Conservation (phyloP, 1,140 invertebrate species). For the Laupala kohalensis region DNA sequence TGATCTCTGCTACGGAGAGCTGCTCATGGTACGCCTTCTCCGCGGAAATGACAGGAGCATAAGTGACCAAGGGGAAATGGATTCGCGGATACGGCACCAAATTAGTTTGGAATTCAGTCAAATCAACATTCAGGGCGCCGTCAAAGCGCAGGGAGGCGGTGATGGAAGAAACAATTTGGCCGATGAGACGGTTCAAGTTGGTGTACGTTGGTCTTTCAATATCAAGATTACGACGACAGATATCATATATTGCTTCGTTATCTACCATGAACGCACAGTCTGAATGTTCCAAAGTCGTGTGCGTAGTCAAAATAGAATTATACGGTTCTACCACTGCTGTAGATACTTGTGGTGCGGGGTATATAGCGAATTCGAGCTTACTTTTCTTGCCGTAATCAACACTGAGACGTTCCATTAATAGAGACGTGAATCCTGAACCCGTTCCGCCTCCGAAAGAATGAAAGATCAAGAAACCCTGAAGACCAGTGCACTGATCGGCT, state of each 20-base stretch:
- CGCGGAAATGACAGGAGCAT: constrained; percentile 71
- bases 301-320: constrained; percentile 47
- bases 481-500: constrained; percentile 60
- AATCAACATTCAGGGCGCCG: constrained; percentile 47
- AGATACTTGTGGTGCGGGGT: constrained; percentile 56
- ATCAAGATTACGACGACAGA: constrained; percentile 76
- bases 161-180: constrained; percentile 45
- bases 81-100: constrained; percentile 41
- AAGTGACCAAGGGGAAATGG: constrained; percentile 47
- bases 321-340: constrained; percentile 59
- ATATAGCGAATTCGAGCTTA: constrained; percentile 28
- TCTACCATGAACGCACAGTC: constrained; percentile 83
- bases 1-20: constrained; percentile 72
- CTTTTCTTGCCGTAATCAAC: constrained; percentile 50
- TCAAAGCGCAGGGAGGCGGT: constrained; percentile 48
- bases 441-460: constrained; percentile 60
- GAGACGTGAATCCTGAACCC: constrained; percentile 49
- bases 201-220: constrained; percentile 39
- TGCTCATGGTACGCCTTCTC: constrained; percentile 80
- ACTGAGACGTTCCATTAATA: constrained; percentile 45
- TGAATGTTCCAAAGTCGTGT: constrained; percentile 65
- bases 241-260: constrained; percentile 84
- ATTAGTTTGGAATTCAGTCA: constrained; percentile 51
- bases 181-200: constrained; percentile 38
- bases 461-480: constrained; percentile 65